Evolutionary conservation across 2,797 vertebrate genomes (phyloP), one percentile per base, ranked within the genome.

Genomic region (Nyctalus aviator): DNA sequence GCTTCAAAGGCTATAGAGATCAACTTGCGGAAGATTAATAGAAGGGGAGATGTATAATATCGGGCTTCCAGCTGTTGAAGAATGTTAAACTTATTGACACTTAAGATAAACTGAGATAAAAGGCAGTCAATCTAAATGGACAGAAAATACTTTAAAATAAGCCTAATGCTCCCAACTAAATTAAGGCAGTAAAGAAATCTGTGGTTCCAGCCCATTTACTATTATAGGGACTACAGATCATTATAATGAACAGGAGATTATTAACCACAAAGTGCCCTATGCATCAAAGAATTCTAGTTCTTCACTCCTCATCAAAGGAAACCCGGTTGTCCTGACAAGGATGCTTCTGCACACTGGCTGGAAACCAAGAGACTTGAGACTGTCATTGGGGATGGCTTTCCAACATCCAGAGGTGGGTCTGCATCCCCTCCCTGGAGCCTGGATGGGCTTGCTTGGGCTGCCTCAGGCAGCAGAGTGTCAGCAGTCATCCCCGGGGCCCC

Each of bases 121-220:
- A 96, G 92, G 88, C 93, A 90, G 85, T 92, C 69, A 46, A 48
- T 72, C 92, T 94, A 92, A 94, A 91, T 86, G 89, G 86, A 94
- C 91, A 89, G 84, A 94, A 94, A 96, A 94, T 94, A 95, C 68
- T 97, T 96, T 92, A 92, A 93, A 95, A 93, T 79, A 92, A 91
- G 91, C 76, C 76, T 82, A 94, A 94, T 94, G 86, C 93, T 93
- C 53, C 86, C 68, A 84, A 78, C 76, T 87, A 96, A 97, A 96
- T 95, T 79, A 96, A 96, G 84, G 86, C 94, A 93, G 95, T 97
- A 96, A 94, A 93, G 95, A 81, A 84, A 87, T 93, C 88, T 96
- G 91, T 21, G 48, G 86, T 96, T 96, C 91, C 93, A 78, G 95
- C 48, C 88, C 95, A 95, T 69, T 94, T 93, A 72, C 93, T 55